A percentile compares a stretch with the other conserved stretches of the same genome.
Conservation (phyloP, 1,140 invertebrate species). For the Habropoda laboriosa region DNA sequence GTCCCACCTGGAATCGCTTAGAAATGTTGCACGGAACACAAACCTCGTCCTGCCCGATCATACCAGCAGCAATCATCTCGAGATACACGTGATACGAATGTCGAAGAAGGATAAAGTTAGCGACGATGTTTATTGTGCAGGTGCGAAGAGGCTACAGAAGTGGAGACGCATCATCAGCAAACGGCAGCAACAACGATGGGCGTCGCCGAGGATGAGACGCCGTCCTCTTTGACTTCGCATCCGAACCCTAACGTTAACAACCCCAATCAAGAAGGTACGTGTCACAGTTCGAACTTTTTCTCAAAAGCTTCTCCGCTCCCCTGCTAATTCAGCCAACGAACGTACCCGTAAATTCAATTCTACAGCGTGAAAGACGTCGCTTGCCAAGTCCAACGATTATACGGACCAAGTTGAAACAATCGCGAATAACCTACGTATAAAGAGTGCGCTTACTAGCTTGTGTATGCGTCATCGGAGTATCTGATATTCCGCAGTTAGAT, state of each 20-base stretch:
- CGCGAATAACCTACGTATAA: too few relatives aligned
- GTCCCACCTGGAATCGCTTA: neutral
- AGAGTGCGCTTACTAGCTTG: too few relatives aligned
- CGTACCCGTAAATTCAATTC: too few relatives aligned
- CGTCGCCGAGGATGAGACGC: constrained; percentile 79
- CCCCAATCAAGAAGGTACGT: constrained; percentile 78
- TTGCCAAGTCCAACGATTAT: too few relatives aligned
- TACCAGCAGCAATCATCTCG: neutral
- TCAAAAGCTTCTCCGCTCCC: too few relatives aligned
- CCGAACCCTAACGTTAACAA: constrained; percentile 76
- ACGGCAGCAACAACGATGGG: constrained; percentile 77
- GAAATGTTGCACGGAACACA: neutral
- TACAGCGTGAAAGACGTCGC: too few relatives aligned
- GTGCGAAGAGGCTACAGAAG: constrained; percentile 79
- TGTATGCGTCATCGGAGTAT: too few relatives aligned
- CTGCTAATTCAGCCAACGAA: too few relatives aligned
- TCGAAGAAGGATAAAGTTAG: neutral
- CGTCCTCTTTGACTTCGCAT: constrained; percentile 77
- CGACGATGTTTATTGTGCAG: constrained; percentile 51
- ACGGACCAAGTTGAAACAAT: too few relatives aligned
- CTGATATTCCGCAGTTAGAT: too few relatives aligned
- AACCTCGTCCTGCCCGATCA: too few relatives aligned
- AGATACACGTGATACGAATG: neutral
- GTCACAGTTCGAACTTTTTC: neutral
- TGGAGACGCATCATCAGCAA: constrained; percentile 78